Evolutionary conservation across 2,888 invertebrate species (phyloP).

Genomic region (Lacanobia oleracea): DNA sequence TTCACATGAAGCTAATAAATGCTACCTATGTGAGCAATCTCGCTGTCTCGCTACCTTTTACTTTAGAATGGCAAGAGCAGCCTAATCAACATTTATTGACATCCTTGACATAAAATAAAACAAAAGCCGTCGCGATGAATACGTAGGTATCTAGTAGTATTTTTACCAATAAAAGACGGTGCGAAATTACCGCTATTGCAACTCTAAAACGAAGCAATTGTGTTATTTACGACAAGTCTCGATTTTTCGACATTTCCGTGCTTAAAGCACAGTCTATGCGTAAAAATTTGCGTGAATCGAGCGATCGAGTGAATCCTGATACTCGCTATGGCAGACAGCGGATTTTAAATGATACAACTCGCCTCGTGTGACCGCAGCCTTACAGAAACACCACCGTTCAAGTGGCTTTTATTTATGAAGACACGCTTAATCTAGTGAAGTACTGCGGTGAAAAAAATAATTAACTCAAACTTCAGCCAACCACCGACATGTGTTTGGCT

Average conservation of each 20-base stretch:
- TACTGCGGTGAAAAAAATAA: slow-evolving; percentile 65
- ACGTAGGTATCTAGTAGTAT: too few species aligned
- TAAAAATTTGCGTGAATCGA: neutral
- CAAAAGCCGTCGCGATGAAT: too few species aligned
- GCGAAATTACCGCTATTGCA: too few species aligned
- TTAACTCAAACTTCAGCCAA: slow-evolving; percentile 54
- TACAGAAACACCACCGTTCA: slow-evolving; percentile 71
- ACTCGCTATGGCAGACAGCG: neutral
- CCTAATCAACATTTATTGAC: neutral
- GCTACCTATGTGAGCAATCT: neutral
- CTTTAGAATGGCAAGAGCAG: neutral
- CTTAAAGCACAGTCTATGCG: neutral
- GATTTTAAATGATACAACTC: neutral
- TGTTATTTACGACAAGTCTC: too few species aligned
- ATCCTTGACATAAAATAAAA: neutral
- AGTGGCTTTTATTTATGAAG: slow-evolving; percentile 85
- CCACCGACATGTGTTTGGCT: slow-evolving; percentile 42
- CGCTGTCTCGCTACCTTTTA: neutral
- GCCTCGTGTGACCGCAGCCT: slow-evolving; percentile 20
- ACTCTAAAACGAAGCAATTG: too few species aligned
- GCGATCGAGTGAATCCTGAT: neutral
- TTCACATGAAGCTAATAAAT: slow-evolving; percentile 21
- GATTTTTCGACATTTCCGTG: neutral
- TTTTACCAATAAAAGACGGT: too few species aligned
- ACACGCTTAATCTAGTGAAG: slow-evolving; percentile 79